Base-by-base conservation (phyloP, 2,113 vertebrate genomes). In the Hydrochoerus hydrochaeris region DNA sequence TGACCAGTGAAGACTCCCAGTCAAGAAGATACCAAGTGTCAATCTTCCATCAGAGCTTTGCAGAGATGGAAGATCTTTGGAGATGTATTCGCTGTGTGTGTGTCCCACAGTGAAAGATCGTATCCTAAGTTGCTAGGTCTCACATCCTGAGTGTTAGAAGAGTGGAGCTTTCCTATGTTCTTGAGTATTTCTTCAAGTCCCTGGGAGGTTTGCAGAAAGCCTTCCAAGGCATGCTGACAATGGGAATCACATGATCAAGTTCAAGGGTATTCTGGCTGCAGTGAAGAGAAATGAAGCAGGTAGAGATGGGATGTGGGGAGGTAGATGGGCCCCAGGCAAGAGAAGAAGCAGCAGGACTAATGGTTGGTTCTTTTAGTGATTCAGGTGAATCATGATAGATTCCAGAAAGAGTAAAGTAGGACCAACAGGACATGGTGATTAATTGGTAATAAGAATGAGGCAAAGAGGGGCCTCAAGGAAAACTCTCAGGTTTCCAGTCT, bases 181-280 rank as follows among this genome's bases (percentile, higher is more conserved):
- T 92, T 88, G 20, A 95, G 32, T n/a, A 91, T 52, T 93, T 67
- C 69, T 90, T 91, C 44, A 89, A 54, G 78, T 81, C 5, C 19
- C 46, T 44, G 19, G 41, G 58, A 91, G 26, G 30, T 11, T 71
- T 67, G 24, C 24, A 57, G 46, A 88, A 95, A 71, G 80, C 0
- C 19, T 88, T 13, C 60, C 63, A 67, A 75, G n/a, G 41, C 28
- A 44, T 52, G 49, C 35, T 54, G 77, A 88, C 32, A n/a, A 86
- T 52, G 54, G 57, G 41, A 41, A 5, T 26, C 73, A 63, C 26
- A 20, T 44, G 80, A 71, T 52, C 32, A 65, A 38, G 83, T 85
- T 71, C 52, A 32, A 82, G 78, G 58, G 35, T 38, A 5, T 60
- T 82, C 32, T 83, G 83, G 88, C 7, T 78, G 20, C 38, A 41